Conservation (phyloP, 2,113 vertebrate species). For the Clarias batrachus region DNA sequence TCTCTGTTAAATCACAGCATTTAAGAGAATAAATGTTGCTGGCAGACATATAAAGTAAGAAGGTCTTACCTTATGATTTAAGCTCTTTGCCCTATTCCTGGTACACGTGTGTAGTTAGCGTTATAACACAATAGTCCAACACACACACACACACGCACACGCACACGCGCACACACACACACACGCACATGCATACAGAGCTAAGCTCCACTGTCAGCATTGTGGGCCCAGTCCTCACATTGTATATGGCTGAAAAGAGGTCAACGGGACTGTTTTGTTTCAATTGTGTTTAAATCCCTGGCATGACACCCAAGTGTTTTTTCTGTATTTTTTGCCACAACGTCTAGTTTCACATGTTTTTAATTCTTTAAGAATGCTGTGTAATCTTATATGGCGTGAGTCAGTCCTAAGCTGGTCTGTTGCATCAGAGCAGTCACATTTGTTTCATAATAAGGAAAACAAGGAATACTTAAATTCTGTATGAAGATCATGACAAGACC, state of each 20-base stretch:
- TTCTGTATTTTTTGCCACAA: constrained; percentile 4
- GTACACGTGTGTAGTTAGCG: constrained; percentile 51
- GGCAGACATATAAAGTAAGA: not conserved
- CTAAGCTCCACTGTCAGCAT: constrained; percentile 69
- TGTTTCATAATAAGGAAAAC: constrained; percentile 6
- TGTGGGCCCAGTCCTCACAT: constrained; percentile 59
- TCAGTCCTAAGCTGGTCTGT: not conserved
- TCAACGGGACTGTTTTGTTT: constrained; percentile 49
- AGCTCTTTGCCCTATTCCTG: constrained; percentile 54
- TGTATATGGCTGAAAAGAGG: constrained; percentile 54
- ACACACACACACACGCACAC: not conserved
- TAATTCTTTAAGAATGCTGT: constrained; percentile 5
- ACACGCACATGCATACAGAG: constrained; percentile 29
- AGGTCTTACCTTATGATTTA: constrained; percentile 64
- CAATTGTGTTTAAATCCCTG: constrained; percentile 49
- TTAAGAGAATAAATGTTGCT: not conserved
- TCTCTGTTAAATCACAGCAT: not conserved
- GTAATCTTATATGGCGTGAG: not conserved
- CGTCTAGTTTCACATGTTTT: constrained; percentile 13
- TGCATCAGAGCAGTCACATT: constrained; percentile 5
- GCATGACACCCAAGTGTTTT: constrained; percentile 25
- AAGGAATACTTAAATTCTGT: not conserved
- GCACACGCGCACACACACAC: not conserved
- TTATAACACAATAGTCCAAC: constrained; percentile 56
- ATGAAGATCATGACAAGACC: constrained; percentile 17